Evolutionary conservation across 2,888 invertebrate species (phyloP).

Genomic region (Biston betularia): DNA sequence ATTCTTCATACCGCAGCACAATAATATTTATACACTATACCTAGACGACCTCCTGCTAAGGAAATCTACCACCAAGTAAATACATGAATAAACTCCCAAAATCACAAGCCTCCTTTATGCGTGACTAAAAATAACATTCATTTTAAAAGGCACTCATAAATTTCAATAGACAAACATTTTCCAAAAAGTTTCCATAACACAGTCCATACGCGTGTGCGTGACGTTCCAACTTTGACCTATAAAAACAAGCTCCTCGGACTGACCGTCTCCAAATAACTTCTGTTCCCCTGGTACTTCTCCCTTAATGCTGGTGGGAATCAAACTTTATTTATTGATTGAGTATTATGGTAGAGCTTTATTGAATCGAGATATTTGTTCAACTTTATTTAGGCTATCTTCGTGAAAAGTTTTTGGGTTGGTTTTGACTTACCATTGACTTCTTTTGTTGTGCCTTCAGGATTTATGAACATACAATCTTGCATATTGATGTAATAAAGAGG

Average conservation of each 20-base stretch:
- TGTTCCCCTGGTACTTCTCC: conserved; percentile 39
- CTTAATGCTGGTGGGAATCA: conserved; percentile 39
- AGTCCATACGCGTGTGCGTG: conserved; percentile 13
- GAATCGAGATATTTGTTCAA: conserved; percentile 16
- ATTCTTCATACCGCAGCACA: too few relatives aligned
- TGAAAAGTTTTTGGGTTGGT: background rate
- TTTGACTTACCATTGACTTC: too few relatives aligned
- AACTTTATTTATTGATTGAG: conserved; percentile 48
- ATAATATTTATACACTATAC: too few relatives aligned
- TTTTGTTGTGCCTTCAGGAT: too few relatives aligned
- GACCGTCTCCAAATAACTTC: conserved; percentile 27
- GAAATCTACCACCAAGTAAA: too few relatives aligned
- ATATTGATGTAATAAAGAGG: too few relatives aligned
- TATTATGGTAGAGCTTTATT: conserved; percentile 31
- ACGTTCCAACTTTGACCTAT: conserved; percentile 14
- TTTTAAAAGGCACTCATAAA: background rate
- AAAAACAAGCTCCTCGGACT: conserved; percentile 16
- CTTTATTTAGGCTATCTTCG: conserved; percentile 12
- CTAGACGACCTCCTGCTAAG: too few relatives aligned
- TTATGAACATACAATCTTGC: too few relatives aligned
- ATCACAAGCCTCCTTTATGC: too few relatives aligned
- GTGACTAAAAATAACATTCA: too few relatives aligned
- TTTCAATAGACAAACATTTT: conserved; percentile 2
- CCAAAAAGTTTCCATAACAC: conserved; percentile 10
- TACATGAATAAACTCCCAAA: too few relatives aligned